These are phyloP conservation scores for Drosophila pachea DNA, from an alignment of 1,140 invertebrate species.

Conservation along the genomic window DNA sequence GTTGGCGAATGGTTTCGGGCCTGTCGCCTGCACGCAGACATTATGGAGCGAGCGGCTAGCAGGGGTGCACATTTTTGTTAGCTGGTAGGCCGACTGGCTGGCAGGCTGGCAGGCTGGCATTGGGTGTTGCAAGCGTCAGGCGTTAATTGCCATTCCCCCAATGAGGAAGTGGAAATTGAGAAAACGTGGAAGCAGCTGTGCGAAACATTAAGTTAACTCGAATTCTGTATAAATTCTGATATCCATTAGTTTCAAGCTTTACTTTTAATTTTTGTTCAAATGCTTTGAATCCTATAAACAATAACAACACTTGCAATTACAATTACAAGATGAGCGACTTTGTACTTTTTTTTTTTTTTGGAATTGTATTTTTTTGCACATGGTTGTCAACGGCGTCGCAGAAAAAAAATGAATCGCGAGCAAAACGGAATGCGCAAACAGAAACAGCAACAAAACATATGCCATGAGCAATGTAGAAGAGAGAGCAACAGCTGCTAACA, in stretches of 20 bases:
- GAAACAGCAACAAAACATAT: slow-evolving; percentile 62
- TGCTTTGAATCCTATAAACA: slow-evolving; percentile 2
- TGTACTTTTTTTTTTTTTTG: slow-evolving; percentile 58
- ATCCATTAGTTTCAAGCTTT: not conserved
- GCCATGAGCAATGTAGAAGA: slow-evolving; percentile 37
- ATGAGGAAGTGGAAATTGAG: slow-evolving; percentile 29
- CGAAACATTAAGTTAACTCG: not conserved
- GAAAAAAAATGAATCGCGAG: slow-evolving; percentile 59
- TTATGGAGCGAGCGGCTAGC: not conserved
- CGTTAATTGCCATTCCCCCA: slow-evolving; percentile 40
- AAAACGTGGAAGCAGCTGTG: slow-evolving; percentile 20
- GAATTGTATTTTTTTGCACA: slow-evolving; percentile 62
- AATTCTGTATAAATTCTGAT: not conserved
- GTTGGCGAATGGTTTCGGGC: slow-evolving; percentile 34
- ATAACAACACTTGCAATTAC: slow-evolving; percentile 3
- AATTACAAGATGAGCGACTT: slow-evolving; percentile 34
- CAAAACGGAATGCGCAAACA: slow-evolving; percentile 64
- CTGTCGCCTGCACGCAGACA: slow-evolving; percentile 27
- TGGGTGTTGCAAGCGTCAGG: slow-evolving; percentile 32
- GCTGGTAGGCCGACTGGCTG: slow-evolving; percentile 23
- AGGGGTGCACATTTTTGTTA: slow-evolving; percentile 30
- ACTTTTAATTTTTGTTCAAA: not conserved
- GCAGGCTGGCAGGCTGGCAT: slow-evolving; percentile 24
- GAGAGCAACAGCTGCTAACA: slow-evolving; percentile 75
- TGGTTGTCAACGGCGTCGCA: slow-evolving; percentile 46